Base-by-base conservation (phyloP, 2,113 vertebrate species). In the Anseranas semipalmata region DNA sequence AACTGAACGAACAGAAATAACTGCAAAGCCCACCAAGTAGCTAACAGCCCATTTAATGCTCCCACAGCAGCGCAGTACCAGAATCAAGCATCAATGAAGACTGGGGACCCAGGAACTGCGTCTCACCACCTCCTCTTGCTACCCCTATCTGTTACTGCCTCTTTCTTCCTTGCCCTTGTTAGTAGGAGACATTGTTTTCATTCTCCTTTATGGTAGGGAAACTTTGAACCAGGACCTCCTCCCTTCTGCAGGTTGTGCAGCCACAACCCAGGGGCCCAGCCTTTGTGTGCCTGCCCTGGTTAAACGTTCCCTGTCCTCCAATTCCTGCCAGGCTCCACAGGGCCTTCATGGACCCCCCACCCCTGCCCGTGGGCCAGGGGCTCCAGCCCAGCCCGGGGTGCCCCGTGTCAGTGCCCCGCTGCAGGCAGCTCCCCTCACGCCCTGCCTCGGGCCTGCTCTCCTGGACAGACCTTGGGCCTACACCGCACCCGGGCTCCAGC, bases 381-480 rank as follows among this genome's bases (percentile, higher is more conserved):
- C 12, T 72, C 25, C 67, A 65, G 48, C 25, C 71, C 66, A 50
- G 67, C 2, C 37, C 35, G 25, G 13, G 4, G 50, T 18, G 7
- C 1, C 4, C 28, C 45, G 2, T 0, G 0, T 21, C 84, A 80
- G 16, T 21, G 10, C 16, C 15, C 50, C 33, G 9, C 6, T n/a
- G 7, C 0, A 2, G n/a, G 33, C 14, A 48, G 19, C 43, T 78
- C 65, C 3, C 10, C 43, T 74, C 22, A 65, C 62, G 17, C 20
- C 59, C 41, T 7, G 17, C 20, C 52, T 39, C 1, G 2, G 13
- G 8, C 20, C 8, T 21, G 58, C 59, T 59, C 46, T 68, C 32
- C n/a, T 75, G 41, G 28, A 9, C 3, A 7, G 41, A 46, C n/a
- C 24, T 46, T 21, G 67, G 19, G n/a, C 48, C 30, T 32, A 27